Conservation (phyloP, 2,888 invertebrate species). For the Platerodrilus igneus region DNA sequence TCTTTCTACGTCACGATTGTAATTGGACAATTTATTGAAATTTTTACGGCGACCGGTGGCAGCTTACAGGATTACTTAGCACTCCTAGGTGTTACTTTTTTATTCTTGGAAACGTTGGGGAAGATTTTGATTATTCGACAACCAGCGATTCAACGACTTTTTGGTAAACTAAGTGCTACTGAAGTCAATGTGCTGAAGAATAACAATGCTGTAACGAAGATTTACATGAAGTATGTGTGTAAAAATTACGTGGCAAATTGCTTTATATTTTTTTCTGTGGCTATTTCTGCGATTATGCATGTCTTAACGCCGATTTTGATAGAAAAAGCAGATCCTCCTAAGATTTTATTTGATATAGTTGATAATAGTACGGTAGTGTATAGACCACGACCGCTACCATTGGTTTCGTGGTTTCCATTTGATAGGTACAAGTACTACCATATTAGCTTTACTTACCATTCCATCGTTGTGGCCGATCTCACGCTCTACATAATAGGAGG, state of each 20-base stretch:
- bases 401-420: constrained; percentile 30
- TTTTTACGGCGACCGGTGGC: not conserved
- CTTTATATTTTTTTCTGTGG: not conserved
- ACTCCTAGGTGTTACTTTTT: constrained; percentile 1
- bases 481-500: constrained; percentile 20
- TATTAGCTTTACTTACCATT: constrained; percentile 16
- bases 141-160: not conserved
- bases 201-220: not conserved
- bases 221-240: not conserved
- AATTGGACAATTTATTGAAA: not conserved
- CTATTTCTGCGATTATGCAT: not conserved
- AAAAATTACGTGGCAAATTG: not conserved
- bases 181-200: constrained; percentile 2
- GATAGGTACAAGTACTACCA: constrained; percentile 25
- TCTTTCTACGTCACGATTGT: not conserved
- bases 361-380: constrained; percentile 3
- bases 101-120: not conserved
- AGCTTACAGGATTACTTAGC: constrained; percentile 1
- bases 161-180: constrained; percentile 1
- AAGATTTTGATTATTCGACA: not conserved
- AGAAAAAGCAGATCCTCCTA: not conserved
- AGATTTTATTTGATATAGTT: not conserved
- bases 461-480: constrained; percentile 19
- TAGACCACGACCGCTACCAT: not conserved
- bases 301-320: constrained; percentile 1